These are phyloP conservation scores for Paragorgia papillata DNA, from an alignment of 92 coral and sea anemone genomes.

Conservation along the genomic window DNA sequence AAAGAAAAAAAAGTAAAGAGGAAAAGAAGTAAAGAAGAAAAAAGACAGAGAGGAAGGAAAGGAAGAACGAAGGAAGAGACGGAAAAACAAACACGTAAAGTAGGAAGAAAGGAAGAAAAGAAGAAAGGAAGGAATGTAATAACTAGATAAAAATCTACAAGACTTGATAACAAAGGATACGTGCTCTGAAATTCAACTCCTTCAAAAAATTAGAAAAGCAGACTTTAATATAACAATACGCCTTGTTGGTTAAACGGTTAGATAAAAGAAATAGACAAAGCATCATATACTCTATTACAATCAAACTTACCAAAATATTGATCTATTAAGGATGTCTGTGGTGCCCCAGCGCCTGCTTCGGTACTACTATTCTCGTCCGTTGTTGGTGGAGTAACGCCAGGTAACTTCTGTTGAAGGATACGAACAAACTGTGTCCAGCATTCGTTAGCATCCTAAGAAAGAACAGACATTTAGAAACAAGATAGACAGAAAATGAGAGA, in stretches of 20 bases:
- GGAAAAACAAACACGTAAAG: neutral
- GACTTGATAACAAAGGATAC: conserved; percentile 20
- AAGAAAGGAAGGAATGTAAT: no score
- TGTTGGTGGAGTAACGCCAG: conserved; percentile 55
- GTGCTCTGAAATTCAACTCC: conserved; percentile 41
- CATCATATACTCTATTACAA: neutral
- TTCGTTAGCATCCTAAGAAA: conserved; percentile 88
- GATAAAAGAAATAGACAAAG: no score
- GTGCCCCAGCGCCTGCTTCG: conserved; percentile 54
- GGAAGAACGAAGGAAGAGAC: neutral
- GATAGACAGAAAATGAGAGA: neutral
- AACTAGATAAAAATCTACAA: neutral
- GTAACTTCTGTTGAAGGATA: conserved; percentile 87
- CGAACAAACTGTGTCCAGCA: conserved; percentile 97
- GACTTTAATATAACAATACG: neutral
- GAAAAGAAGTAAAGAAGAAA: neutral
- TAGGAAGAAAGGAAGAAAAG: neutral
- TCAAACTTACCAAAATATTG: conserved; percentile 81
- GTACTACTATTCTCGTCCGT: conserved; percentile 44
- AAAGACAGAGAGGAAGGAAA: neutral
- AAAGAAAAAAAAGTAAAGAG: neutral
- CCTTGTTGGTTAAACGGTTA: neutral
- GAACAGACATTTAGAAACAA: neutral
- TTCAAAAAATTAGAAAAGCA: neutral
- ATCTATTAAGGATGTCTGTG: conserved; percentile 71